These are phyloP conservation scores for Picus viridis DNA, from an alignment of 2,797 vertebrate species.

Conservation along the genomic window DNA sequence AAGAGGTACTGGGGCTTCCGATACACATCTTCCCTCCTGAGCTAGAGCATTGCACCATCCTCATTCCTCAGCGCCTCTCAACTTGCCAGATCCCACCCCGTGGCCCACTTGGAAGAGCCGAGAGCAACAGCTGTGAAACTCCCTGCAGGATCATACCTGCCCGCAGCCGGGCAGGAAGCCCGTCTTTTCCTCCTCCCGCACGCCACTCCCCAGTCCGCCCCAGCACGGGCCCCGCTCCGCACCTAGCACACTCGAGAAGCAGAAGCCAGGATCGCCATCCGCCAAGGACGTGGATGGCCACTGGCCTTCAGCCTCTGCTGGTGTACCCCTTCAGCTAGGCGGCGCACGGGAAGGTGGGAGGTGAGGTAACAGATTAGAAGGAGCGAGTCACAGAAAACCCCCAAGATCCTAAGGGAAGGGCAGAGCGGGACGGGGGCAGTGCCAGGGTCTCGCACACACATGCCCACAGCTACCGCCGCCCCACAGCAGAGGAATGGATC, in stretches of 20 bases:
- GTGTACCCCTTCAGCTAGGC: accelerated
- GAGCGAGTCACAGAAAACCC: neutral
- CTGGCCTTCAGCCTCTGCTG: accelerated
- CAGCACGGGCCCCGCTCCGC: neutral
- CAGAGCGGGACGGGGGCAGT: neutral
- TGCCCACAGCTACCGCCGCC: neutral
- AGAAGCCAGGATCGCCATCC: accelerated
- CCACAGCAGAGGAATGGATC: neutral
- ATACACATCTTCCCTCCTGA: neutral
- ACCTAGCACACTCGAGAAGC: neutral
- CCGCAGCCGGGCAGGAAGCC: slow-evolving; percentile 3
- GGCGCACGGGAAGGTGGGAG: neutral
- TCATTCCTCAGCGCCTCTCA: slow-evolving; percentile 4
- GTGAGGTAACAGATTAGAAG: neutral
- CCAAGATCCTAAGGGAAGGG: neutral
- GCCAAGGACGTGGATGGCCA: accelerated
- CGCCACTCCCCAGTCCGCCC: neutral
- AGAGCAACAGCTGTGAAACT: slow-evolving; percentile 17
- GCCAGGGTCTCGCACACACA: neutral
- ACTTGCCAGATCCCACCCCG: slow-evolving; percentile 26
- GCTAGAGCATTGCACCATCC: neutral
- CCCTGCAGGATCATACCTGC: slow-evolving; percentile 49
- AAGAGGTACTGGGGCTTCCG: neutral
- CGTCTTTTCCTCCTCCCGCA: neutral
- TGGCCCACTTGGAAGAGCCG: slow-evolving; percentile 13